Base-by-base conservation (phyloP, 2,113 vertebrate genomes). In the Myanophis thanlyinensis region DNA sequence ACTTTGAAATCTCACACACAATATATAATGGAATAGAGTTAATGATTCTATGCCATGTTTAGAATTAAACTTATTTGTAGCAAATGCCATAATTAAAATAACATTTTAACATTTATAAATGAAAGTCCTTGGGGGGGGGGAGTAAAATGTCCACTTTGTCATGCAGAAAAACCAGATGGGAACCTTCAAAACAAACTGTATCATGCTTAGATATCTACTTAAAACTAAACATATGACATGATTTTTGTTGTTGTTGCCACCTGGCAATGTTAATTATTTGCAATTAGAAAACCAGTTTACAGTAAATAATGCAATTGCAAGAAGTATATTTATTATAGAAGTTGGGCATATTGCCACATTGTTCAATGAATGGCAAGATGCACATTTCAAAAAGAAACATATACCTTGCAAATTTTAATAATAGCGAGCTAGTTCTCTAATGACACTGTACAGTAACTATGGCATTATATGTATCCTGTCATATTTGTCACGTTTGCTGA, bases 131-230 rank as follows among this genome's bases (percentile, higher is more conserved):
- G 52, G 18, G n/a, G 84, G 30, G 13, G 44, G 73, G 53, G 62
- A 84, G 25, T 86, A 80, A 90, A 80, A 51, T 88, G 27, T 35
- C 59, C 49, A 30, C 20, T 93, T 90, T 93, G 49, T 90, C 56
- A 93, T 88, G 40, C 86, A 91, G 51, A 91, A 53, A 53, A 93
- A 13, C 49, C 85, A 93, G 89, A 89, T 93, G 90, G 93, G 51
- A 93, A 93, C 62, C 90, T 85, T 62, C 12, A 91, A 85, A 88
- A 46, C 85, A 80, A 85, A 85, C 27, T 54, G 10, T n/a, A 87
- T 88, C 67, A 30, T 56, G 40, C 44, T 25, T 88, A 91, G 40
- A 80, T 52, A 30, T 48, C 30, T 44, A 62, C 35, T 56, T 91
- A 91, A 86, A 91, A 86, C 44, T 30, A 54, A 88, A 52, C 49